These are phyloP conservation scores for Rhabdomys dilectus DNA, from an alignment of 2,113 vertebrate genomes.

Conservation along the genomic window DNA sequence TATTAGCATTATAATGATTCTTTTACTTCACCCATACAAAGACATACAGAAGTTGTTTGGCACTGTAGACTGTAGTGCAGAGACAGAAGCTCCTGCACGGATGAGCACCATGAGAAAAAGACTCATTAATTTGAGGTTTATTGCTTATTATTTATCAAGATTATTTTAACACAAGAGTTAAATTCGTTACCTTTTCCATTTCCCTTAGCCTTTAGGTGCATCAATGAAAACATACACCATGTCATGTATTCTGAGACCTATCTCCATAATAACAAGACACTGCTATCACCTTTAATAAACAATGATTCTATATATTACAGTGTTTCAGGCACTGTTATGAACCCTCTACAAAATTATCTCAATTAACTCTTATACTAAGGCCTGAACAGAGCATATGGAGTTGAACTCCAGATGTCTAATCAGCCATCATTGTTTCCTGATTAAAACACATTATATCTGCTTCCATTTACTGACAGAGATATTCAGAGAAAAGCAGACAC, in stretches of 20 bases:
- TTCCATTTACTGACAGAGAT: conserved; percentile 17
- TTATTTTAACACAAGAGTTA: neutral
- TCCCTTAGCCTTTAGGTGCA: neutral
- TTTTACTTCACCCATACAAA: neutral
- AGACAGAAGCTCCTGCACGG: neutral
- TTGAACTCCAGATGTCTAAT: neutral
- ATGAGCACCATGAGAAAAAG: neutral
- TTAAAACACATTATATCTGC: conserved; percentile 5
- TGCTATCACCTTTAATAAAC: neutral
- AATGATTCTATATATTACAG: neutral
- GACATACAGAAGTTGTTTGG: neutral
- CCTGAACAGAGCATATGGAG: neutral
- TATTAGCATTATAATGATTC: neutral
- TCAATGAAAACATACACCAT: neutral
- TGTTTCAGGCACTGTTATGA: conserved; percentile 23
- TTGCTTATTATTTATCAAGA: neutral
- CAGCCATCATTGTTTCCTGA: neutral
- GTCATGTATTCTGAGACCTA: neutral
- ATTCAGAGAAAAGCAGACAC: conserved; percentile 41
- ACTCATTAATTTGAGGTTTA: neutral
- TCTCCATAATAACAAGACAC: neutral
- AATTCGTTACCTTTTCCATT: neutral
- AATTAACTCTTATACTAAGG: neutral
- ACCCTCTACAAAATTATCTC: neutral
- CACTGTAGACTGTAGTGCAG: no score